phyloP scores from a whole-genome alignment of 2,797 vertebrate species.

The Gadopsis marmoratus region DNA sequence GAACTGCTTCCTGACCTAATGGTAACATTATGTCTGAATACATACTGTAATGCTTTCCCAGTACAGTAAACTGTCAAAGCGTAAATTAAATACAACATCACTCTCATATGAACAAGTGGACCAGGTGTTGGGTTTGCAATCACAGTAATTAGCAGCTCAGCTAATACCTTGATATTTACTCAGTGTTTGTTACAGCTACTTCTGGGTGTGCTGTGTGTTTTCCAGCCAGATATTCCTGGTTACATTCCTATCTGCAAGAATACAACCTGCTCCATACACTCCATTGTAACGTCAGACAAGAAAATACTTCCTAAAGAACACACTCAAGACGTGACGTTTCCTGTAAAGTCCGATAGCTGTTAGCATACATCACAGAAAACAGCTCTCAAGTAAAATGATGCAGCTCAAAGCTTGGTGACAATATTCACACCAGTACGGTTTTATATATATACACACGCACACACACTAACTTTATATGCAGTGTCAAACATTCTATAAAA shows the following conservation, averaged over 20 bases:
- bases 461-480: background rate
- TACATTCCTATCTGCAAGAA: slow-evolving; percentile 25
- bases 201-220: slow-evolving; percentile 18
- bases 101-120: background rate
- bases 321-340: slow-evolving; percentile 28
- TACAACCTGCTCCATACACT: slow-evolving; percentile 38
- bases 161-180: background rate
- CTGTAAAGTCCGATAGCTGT: slow-evolving; percentile 10
- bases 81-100: background rate
- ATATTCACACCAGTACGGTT: background rate
- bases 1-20: background rate
- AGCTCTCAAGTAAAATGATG: background rate
- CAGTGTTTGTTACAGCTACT: background rate
- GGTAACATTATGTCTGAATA: background rate
- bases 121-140: background rate
- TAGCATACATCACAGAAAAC: background rate
- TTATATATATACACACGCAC: too few relatives aligned
- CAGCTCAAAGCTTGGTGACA: background rate
- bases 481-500: background rate
- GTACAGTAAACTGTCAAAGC: background rate
- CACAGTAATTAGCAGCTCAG: slow-evolving; percentile 11
- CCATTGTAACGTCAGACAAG: slow-evolving; percentile 44
- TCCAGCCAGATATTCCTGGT: slow-evolving; percentile 3
- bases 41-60: background rate
- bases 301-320: slow-evolving; percentile 48